Evolutionary conservation across 1,140 invertebrate genomes (phyloP), one percentile per base, ranked within the genome.

Genomic region (Tetragnatha versicolor): DNA sequence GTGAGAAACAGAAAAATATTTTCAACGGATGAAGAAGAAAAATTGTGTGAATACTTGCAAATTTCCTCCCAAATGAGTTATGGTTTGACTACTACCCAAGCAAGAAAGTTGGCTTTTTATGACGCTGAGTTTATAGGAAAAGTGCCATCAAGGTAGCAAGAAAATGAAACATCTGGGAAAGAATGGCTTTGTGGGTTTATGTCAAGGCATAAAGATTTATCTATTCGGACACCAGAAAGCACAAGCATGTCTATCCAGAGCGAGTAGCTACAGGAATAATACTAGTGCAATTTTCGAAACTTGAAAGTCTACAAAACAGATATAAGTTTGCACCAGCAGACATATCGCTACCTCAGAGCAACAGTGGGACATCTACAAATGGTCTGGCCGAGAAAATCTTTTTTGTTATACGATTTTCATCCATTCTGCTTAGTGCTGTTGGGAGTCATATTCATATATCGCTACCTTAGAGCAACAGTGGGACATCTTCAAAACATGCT

Each of bases 1-100:
- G 20, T 61, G 9, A 20, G 31, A 4, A 33, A 61, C 20, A 61
- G 25, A 22, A 61, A 31, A 61, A 31, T 61, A 31, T 61, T 61
- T 61, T 61, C 58, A 27, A 9, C 4, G 25, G 20, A 27, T 27
- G 58, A 61, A 61, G 58, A 61, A 61, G 31, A 61, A 7, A 7
- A 61, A 61, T 31, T 61, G 20, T 27, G 58, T 61, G 58, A 31
- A 12, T 61, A 61, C 27, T 61, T 61, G 29, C 25, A 61, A 61
- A 61, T 31, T 20, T 61, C 14, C 6, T 61, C 5, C 58, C 51
- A 53, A 53, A 53, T 53, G 51, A 12, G 14, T 7, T 53, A 53
- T 53, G 51, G 51, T 6, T 53, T 53, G 22, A 53, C 51, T 7
- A 61, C 58, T 61, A 22, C 31, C 20, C 58, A 61, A 61, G 31